Conservation (phyloP, 2,888 invertebrate species). For the Agrotis clavis region DNA sequence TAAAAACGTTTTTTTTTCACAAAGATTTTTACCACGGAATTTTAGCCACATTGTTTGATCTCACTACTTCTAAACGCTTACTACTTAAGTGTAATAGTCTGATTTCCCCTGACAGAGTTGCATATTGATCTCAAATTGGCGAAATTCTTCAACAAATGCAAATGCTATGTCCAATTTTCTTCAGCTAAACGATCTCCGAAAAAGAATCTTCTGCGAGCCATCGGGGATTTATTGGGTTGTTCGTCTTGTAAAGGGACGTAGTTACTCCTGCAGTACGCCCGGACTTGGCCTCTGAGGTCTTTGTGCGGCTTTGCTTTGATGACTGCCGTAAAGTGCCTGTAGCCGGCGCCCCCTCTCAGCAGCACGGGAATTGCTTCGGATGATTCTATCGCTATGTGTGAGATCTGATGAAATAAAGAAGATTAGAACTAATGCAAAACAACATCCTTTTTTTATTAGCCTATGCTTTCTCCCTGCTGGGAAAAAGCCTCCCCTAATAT, state of each 20-base stretch:
- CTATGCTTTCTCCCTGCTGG: no score
- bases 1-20: neutral
- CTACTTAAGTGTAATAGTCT: neutral
- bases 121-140: constrained; percentile 24
- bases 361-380: constrained; percentile 77
- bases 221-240: neutral
- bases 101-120: neutral
- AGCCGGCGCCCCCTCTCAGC: constrained; percentile 81
- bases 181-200: constrained; percentile 30
- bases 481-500: no score
- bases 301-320: constrained; percentile 71
- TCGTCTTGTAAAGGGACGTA: neutral
- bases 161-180: constrained; percentile 15
- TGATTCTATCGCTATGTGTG: constrained; percentile 79
- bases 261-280: constrained; percentile 72
- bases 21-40: constrained; percentile 1
- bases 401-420: constrained; percentile 70
- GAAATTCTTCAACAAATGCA: neutral
- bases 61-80: neutral
- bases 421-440: no score
- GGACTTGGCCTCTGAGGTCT: constrained; percentile 73
- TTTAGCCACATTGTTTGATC: constrained; percentile 19
- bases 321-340: constrained; percentile 75
- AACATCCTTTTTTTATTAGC: no score
- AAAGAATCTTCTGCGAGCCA: constrained; percentile 32